phyloP scores from a whole-genome alignment of 2,888 invertebrate genomes.

The Cephus rjabovi region DNA sequence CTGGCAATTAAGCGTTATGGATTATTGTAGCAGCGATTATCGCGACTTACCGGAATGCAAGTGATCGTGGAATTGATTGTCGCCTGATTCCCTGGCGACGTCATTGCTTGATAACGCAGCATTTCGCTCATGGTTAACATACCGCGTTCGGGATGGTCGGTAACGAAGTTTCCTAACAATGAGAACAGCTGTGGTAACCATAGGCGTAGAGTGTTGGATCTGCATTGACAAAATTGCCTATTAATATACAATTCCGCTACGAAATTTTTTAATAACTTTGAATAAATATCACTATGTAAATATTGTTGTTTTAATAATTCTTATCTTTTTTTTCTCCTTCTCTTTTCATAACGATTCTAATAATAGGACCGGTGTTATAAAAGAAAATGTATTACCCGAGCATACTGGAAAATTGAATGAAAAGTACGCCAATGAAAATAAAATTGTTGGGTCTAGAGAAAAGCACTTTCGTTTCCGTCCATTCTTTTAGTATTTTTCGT shows the following conservation, averaged over 20 bases:
- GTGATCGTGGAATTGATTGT: background rate
- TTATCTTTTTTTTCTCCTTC: too few relatives aligned
- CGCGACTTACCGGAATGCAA: background rate
- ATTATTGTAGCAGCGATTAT: slow-evolving; percentile 2
- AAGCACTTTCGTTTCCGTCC: slow-evolving; percentile 74
- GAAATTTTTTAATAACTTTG: background rate
- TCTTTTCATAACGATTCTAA: too few relatives aligned
- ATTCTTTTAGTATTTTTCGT: slow-evolving; percentile 71
- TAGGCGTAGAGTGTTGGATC: slow-evolving; percentile 84
- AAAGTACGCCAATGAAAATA: slow-evolving; percentile 74
- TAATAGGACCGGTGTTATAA: too few relatives aligned
- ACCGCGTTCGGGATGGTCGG: slow-evolving; percentile 24
- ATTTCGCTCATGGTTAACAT: slow-evolving; percentile 53
- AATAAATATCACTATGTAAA: background rate
- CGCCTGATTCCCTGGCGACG: background rate
- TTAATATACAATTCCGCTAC: too few relatives aligned
- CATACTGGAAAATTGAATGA: slow-evolving; percentile 75
- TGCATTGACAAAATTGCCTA: slow-evolving; percentile 42
- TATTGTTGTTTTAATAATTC: slow-evolving; percentile 6
- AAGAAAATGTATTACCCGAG: slow-evolving; percentile 70
- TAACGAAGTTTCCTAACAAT: slow-evolving; percentile 52
- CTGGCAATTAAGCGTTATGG: too few relatives aligned
- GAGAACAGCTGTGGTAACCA: slow-evolving; percentile 91
- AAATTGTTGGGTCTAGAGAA: slow-evolving; percentile 74
- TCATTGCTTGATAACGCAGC: slow-evolving; percentile 36